A percentile compares a stretch with the other conserved stretches of the same genome.
These are phyloP conservation scores for Perdita meconis DNA, from an alignment of 2,888 invertebrate species.

Conservation along the genomic window DNA sequence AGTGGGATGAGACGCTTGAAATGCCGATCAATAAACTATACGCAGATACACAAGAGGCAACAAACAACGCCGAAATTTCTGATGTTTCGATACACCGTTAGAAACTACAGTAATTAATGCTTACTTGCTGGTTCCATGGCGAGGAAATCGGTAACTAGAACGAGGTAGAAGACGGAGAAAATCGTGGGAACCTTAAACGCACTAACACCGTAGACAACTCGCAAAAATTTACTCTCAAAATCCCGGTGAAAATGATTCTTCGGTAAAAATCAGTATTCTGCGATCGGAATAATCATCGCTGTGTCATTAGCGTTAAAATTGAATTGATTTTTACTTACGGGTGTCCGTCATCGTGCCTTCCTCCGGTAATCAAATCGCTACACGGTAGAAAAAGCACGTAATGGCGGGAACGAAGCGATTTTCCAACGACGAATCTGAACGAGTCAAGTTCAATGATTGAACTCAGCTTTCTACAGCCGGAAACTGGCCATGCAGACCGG, in stretches of 20 bases:
- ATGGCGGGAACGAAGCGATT: slow-evolving; percentile 75
- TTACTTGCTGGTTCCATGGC: not conserved
- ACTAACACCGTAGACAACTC: not conserved
- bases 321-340: slow-evolving; percentile 76
- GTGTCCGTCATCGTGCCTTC: slow-evolving; percentile 79
- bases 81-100: not conserved
- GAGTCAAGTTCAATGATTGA: slow-evolving; percentile 27
- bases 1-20: slow-evolving; percentile 35
- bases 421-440: slow-evolving; percentile 28
- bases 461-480: slow-evolving; percentile 40
- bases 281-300: not conserved
- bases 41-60: not conserved
- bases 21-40: slow-evolving; percentile 54
- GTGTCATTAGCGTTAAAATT: slow-evolving; percentile 1
- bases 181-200: slow-evolving; percentile 5
- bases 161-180: not conserved
- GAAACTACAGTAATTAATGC: not conserved
- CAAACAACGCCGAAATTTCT: slow-evolving; percentile 1
- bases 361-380: slow-evolving; percentile 42
- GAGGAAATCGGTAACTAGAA: not conserved
- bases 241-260: too few relatives aligned
- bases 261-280: slow-evolving; percentile 1
- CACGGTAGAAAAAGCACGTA: slow-evolving; percentile 70
- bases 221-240: too few relatives aligned
- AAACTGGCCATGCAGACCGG: slow-evolving; percentile 38